phyloP scores from a whole-genome alignment of 2,113 vertebrate species.

The Thunnus maccoyii region DNA sequence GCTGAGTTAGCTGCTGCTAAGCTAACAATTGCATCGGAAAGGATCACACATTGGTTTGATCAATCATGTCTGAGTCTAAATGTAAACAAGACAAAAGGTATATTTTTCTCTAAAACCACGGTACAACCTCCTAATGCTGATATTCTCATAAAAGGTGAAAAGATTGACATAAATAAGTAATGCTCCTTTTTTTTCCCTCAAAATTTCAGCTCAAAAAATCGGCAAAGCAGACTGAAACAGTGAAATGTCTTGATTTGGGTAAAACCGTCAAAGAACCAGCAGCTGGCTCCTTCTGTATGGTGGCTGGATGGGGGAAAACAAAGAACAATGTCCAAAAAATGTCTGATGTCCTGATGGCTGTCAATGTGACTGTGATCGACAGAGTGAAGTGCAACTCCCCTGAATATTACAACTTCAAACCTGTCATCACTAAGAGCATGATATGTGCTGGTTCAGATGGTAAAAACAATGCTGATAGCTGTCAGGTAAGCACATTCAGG shows the following conservation, averaged over 20 bases:
- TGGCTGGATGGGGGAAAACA: conserved; percentile 79
- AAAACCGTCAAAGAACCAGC: not conserved
- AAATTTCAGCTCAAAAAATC: conserved; percentile 66
- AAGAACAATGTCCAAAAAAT: rapidly evolving
- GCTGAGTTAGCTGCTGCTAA: no score
- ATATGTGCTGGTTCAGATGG: conserved; percentile 77
- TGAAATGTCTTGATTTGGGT: conserved; percentile 38
- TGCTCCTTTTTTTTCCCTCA: no score
- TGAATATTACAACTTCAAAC: conserved; percentile 50
- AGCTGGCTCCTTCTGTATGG: conserved; percentile 55
- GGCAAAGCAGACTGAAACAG: conserved; percentile 50
- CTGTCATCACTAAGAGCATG: conserved; percentile 70
- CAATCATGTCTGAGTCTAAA: no score
- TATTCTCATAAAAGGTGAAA: no score
- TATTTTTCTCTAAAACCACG: no score
- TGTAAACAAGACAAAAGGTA: no score
- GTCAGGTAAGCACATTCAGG: rapidly evolving
- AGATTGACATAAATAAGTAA: no score
- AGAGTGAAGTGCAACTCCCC: conserved; percentile 70
- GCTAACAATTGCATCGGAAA: no score
- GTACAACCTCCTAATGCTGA: no score
- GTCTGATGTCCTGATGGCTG: conserved; percentile 73
- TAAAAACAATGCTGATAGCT: conserved; percentile 30
- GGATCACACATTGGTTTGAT: no score
- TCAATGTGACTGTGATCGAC: conserved; percentile 74